These are phyloP conservation scores for Callocephalon fimbriatum DNA, from an alignment of 2,113 vertebrate genomes.

Conservation along the genomic window DNA sequence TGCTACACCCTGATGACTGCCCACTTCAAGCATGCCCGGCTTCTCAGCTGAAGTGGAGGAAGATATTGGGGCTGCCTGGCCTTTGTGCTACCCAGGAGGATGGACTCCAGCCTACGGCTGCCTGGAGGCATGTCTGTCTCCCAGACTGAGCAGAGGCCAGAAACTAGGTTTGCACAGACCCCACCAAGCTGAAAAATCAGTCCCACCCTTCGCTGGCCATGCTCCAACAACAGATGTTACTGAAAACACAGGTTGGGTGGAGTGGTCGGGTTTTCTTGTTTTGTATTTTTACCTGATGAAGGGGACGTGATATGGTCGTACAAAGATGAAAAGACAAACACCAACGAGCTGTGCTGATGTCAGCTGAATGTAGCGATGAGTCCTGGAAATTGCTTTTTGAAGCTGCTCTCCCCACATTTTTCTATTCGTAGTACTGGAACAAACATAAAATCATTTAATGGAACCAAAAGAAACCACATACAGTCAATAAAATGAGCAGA, in stretches of 20 bases:
- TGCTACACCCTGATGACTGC: neutral
- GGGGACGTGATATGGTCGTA: constrained; percentile 80
- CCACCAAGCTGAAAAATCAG: neutral
- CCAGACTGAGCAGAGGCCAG: neutral
- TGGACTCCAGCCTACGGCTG: neutral
- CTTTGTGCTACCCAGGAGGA: neutral
- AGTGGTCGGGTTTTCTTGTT: neutral
- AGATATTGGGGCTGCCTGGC: neutral
- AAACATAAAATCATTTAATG: constrained; percentile 57
- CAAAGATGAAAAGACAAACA: constrained; percentile 85
- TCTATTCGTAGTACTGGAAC: constrained; percentile 81
- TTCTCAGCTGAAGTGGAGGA: neutral
- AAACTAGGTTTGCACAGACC: neutral
- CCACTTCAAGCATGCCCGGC: neutral
- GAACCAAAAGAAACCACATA: neutral
- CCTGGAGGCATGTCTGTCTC: neutral
- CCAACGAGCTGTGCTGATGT: constrained; percentile 84
- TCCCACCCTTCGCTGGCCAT: neutral
- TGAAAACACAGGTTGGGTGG: neutral
- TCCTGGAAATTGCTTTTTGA: constrained; percentile 83
- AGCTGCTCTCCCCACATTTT: constrained; percentile 86
- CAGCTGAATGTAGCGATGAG: constrained; percentile 82
- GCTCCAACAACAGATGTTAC: neutral
- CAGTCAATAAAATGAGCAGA: constrained; percentile 17
- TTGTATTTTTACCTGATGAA: constrained; percentile 78